Conservation (phyloP, 35 echinoderm and acorn worm genomes). For the Nesometra sesokonis region DNA sequence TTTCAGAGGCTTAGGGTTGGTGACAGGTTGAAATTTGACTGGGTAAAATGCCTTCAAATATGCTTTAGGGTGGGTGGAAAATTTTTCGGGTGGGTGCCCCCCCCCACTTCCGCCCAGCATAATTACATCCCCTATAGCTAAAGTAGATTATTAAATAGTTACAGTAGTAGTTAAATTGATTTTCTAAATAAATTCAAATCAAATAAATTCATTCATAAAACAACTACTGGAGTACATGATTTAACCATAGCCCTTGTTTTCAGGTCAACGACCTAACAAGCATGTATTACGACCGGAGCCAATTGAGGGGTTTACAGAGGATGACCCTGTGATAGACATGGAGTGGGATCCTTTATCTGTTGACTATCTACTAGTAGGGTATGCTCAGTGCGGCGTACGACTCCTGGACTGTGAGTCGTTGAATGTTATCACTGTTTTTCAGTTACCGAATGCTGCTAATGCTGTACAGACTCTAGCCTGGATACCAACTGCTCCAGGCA, state of each 20-base stretch:
- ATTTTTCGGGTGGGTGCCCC: no score
- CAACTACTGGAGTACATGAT: no score
- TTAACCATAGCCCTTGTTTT: background rate
- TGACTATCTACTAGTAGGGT: constrained; percentile 71
- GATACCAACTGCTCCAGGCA: constrained; percentile 94
- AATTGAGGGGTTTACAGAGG: constrained; percentile 48
- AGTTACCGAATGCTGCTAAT: constrained; percentile 53
- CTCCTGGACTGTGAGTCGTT: constrained; percentile 64
- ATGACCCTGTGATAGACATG: constrained; percentile 80
- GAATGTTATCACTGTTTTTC: constrained; percentile 54
- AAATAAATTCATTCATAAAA: no score
- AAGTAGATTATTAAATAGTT: no score
- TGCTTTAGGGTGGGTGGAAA: no score
- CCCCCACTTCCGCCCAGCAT: no score
- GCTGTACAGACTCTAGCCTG: constrained; percentile 70
- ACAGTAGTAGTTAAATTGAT: no score
- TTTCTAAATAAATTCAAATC: no score
- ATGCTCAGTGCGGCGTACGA: constrained; percentile 54
- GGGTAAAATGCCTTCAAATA: no score
- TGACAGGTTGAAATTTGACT: no score
- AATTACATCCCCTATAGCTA: no score
- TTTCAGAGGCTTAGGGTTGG: no score
- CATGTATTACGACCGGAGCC: constrained; percentile 51
- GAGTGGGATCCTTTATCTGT: constrained; percentile 91
- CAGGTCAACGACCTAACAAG: constrained; percentile 53